Evolutionary conservation across 2,888 invertebrate genomes (phyloP), one percentile per base, ranked within the genome.

Genomic region (Scrobipalpa costella): DNA sequence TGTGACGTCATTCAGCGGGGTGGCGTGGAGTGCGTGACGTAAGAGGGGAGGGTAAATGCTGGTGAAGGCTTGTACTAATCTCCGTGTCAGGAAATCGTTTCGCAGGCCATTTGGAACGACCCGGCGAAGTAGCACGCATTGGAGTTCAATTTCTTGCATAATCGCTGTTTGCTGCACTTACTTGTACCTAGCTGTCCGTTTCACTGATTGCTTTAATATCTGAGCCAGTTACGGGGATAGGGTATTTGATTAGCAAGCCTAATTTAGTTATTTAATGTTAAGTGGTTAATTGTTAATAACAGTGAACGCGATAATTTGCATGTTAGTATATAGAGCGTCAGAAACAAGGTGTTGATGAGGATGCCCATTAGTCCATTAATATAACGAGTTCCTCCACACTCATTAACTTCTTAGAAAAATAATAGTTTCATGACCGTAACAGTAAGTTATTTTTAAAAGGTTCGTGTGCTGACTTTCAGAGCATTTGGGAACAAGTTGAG

Each of bases 81-180:
- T 88, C 91, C 91, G 86, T 90, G 91, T 91, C 91, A 91, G 90
- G 89, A 88, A 90, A 90, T 90, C 89, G 91, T 90, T 91, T 89
- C 85, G 90, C 90, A 90, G 90, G 80, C 88, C 91, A 91, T 90
- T 90, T 88, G 86, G 85, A 90, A 84, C 81, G 86, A 80, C 17
- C 34, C n/a, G 88, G 86, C 74, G 82, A 81, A 79, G 81, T 83
- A 87, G 85, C 91, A 90, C 86, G 90, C 89, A 86, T 87, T 88
- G 74, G 76, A 85, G 84, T 84, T 81, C 78, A 84, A 84, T 86
- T 84, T 85, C 84, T 88, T 85, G 81, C 80, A 81, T 88, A 89
- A 90, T 86, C 78, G 81, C 75, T 84, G 81, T 84, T 85, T 83
- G 77, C 78, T 71, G 73, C 76, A 77, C 76, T 79, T 82, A 83